Evolutionary conservation across 1,140 invertebrate genomes (phyloP).

Genomic region (Drosophila tani): DNA sequence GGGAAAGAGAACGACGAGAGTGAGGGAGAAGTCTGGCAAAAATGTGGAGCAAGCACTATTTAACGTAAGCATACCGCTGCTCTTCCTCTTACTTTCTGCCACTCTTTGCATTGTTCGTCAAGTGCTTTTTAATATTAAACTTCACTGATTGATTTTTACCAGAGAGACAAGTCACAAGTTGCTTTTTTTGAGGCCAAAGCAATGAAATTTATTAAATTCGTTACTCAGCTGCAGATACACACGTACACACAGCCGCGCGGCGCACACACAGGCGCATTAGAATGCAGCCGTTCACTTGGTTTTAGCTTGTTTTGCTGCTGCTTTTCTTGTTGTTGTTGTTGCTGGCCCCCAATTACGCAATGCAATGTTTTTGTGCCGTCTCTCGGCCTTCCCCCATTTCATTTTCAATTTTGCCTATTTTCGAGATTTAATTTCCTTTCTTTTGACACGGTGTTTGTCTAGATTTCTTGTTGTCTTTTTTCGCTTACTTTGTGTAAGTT

Average conservation of each 20-base stretch:
- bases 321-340: slow-evolving; percentile 48
- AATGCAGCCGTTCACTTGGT: slow-evolving; percentile 59
- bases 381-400: slow-evolving; percentile 24
- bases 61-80: slow-evolving; percentile 26
- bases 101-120: slow-evolving; percentile 26
- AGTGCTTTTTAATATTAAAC: slow-evolving; percentile 24
- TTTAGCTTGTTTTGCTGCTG: slow-evolving; percentile 39
- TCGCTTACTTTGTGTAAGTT: slow-evolving; percentile 59
- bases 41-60: slow-evolving; percentile 60
- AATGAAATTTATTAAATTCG: slow-evolving; percentile 39
- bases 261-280: slow-evolving; percentile 43
- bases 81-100: slow-evolving; percentile 16
- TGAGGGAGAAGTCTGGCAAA: slow-evolving; percentile 23
- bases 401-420: slow-evolving; percentile 3
- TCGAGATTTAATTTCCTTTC: slow-evolving; percentile 19
- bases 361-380: slow-evolving; percentile 58
- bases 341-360: slow-evolving; percentile 66
- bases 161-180: slow-evolving; percentile 47
- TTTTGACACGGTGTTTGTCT: slow-evolving; percentile 9
- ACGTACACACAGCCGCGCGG: slow-evolving; percentile 27
- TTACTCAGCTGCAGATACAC: slow-evolving; percentile 58
- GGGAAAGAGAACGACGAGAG: slow-evolving; percentile 6
- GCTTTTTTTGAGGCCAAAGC: slow-evolving; percentile 60
- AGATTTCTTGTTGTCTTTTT: slow-evolving; percentile 47
- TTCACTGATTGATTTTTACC: slow-evolving; percentile 65